Base-by-base conservation (phyloP, 2,888 invertebrate genomes). In the Rhamphomyia laevipes region DNA sequence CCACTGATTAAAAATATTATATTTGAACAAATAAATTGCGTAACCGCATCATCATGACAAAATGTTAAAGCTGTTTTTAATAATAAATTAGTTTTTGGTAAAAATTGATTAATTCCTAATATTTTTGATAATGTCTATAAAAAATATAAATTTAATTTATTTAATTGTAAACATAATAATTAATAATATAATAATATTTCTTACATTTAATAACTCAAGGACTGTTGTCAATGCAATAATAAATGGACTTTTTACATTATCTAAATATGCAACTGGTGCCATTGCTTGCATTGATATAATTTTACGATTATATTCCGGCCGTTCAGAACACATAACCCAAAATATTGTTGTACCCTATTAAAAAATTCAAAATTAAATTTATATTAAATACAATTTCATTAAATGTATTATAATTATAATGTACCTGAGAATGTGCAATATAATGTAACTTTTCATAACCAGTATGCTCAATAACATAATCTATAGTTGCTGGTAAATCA, bases 371-470 rank as follows among this genome's bases (percentile, higher is more conserved):
- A 30, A 81, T 82, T 35, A 41, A 43, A 4, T 10, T 41, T 33
- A 5, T 11, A 5, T 33, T 13, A 3, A 33, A 13, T 33, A 33
- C 7, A 13, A 13, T 6, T 5, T 33, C 7, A 13, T 33, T 4
- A 11, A 33, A 33, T 13, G 6, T 9, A 9, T 33, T 33, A 5
- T 33, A 33, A 33, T 33, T 33, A 5, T 33, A 6, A 30, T 11
- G 4, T n/a, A 35, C 84, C 73, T 84, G 82, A 1, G 81, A 83
- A 58, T 84, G 82, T 0, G 84, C 85, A 33, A 80, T 63, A 61
- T 82, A 84, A 54, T 67, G 72, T 7, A 84, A 53, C 37, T 74
- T 68, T 7, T 67, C 49, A 18, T 68, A 67, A 2, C 72, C 67
- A 0, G 79, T 79, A 7, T 56, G 55, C 0, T 65, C 56, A 31